Conservation (phyloP, 2,113 vertebrate genomes). For the Bos javanicus region DNA sequence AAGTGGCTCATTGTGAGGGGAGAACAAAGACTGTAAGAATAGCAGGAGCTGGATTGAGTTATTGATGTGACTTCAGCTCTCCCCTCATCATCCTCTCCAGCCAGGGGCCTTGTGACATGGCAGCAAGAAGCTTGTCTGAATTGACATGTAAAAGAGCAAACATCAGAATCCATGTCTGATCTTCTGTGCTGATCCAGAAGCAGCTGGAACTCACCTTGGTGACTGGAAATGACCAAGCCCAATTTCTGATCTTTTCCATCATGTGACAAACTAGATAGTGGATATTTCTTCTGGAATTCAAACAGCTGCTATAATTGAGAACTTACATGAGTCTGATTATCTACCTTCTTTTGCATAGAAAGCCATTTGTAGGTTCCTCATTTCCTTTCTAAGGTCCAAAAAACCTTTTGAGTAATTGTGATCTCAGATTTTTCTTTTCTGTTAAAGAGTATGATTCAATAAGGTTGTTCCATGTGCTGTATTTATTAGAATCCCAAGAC, state of each 20-base stretch:
- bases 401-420: background rate
- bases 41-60: background rate
- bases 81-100: background rate
- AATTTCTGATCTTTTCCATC: conserved; percentile 19
- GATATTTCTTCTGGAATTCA: conserved; percentile 28
- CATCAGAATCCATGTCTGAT: background rate
- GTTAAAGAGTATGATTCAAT: background rate
- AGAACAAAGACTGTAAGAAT: background rate
- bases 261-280: conserved; percentile 26
- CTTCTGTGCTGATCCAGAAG: background rate
- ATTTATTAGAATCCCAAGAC: background rate
- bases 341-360: background rate
- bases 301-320: conserved; percentile 4
- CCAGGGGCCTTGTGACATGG: background rate
- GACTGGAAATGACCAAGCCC: background rate
- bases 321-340: background rate
- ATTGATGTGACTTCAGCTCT: background rate
- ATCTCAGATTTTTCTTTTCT: background rate
- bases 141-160: background rate
- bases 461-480: background rate
- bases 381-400: background rate
- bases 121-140: background rate
- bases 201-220: background rate
- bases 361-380: background rate
- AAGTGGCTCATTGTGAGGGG: background rate